Conservation (phyloP, 1,140 invertebrate species). For the Scaptodrosophila lebanonensis region DNA sequence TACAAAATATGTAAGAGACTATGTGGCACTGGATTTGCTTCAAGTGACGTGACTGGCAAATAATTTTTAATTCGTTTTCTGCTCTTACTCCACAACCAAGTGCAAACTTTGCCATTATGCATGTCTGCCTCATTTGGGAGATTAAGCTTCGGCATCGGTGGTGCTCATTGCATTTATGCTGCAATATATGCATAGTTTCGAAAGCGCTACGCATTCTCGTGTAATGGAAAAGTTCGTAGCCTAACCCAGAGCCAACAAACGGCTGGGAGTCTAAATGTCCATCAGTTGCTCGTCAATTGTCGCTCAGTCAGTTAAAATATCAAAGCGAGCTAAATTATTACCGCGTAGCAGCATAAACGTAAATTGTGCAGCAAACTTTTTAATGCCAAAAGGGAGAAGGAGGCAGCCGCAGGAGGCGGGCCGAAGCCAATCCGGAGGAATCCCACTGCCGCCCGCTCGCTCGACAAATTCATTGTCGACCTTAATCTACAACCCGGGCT, state of each 20-base stretch:
- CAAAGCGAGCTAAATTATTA: slow-evolving; percentile 21
- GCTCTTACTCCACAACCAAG: slow-evolving; percentile 24
- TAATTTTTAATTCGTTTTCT: slow-evolving; percentile 44
- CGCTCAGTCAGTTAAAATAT: slow-evolving; percentile 29
- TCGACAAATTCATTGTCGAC: too few relatives aligned
- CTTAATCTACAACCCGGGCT: too few relatives aligned
- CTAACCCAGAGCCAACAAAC: too few relatives aligned
- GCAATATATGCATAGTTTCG: slow-evolving; percentile 54
- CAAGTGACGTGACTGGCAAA: slow-evolving; percentile 36
- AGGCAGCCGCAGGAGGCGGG: too few relatives aligned
- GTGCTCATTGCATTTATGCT: slow-evolving; percentile 39
- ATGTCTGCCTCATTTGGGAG: slow-evolving; percentile 10
- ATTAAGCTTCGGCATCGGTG: slow-evolving; percentile 20
- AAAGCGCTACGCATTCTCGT: slow-evolving; percentile 1
- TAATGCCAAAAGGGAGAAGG: too few relatives aligned
- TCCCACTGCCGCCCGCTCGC: too few relatives aligned
- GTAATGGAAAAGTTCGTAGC: slow-evolving; percentile 42
- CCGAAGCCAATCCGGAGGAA: too few relatives aligned
- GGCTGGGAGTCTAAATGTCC: too few relatives aligned
- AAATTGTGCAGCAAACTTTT: too few relatives aligned
- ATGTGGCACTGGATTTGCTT: too few relatives aligned
- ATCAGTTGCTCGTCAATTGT: slow-evolving; percentile 7
- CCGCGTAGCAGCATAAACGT: slow-evolving; percentile 1
- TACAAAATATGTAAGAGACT: too few relatives aligned
- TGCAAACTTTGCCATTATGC: slow-evolving; percentile 35